Percentiles rank a stretch among this genome's conserved stretches.
These are phyloP conservation scores for Augochlorella aurata DNA, from an alignment of 2,888 invertebrate species.

Conservation along the genomic window DNA sequence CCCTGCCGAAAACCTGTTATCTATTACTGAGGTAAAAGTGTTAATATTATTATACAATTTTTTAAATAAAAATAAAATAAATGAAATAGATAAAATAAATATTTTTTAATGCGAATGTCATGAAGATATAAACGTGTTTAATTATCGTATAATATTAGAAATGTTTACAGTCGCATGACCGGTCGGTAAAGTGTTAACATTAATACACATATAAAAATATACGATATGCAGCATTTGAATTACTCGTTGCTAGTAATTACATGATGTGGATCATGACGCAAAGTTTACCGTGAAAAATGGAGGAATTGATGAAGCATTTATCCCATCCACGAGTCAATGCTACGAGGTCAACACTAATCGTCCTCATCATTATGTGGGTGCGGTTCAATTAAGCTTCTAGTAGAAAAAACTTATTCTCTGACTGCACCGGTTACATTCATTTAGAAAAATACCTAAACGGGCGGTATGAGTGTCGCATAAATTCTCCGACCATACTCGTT, in stretches of 20 bases:
- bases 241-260: constrained; percentile 34
- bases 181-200: too few relatives aligned
- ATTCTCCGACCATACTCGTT: not conserved
- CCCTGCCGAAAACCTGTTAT: too few relatives aligned
- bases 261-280: constrained; percentile 50
- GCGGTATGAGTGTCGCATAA: not conserved
- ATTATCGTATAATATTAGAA: too few relatives aligned
- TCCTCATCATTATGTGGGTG: not conserved
- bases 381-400: not conserved
- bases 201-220: too few relatives aligned
- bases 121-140: too few relatives aligned
- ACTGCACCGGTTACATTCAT: not conserved
- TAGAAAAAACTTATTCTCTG: not conserved
- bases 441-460: not conserved
- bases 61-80: too few relatives aligned
- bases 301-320: constrained; percentile 48
- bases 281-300: constrained; percentile 42
- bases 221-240: not conserved
- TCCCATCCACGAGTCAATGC: constrained; percentile 21
- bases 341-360: constrained; percentile 4
- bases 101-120: too few relatives aligned
- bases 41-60: too few relatives aligned
- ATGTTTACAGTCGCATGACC: too few relatives aligned
- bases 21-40: too few relatives aligned
- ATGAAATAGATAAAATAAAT: too few relatives aligned